Evolutionary conservation across 2,888 invertebrate species (phyloP).

Genomic region (Melanostoma mellinum): DNA sequence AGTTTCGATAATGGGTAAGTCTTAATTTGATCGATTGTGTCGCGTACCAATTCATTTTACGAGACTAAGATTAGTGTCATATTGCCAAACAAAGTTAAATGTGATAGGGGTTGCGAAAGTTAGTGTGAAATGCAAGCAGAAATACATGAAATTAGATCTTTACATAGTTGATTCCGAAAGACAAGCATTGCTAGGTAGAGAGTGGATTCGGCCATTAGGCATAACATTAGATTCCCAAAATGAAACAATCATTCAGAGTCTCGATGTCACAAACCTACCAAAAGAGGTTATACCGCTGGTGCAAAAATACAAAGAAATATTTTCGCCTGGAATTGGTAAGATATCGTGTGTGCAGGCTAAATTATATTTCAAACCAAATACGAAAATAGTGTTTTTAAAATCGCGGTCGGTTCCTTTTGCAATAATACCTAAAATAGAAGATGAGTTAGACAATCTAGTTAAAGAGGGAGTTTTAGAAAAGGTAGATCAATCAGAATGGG

Average conservation of each 20-base stretch:
- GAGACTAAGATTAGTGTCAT: constrained; percentile 20
- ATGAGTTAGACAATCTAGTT: constrained; percentile 10
- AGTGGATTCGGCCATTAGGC: constrained; percentile 22
- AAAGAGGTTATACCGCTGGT: constrained; percentile 4
- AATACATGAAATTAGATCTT: constrained; percentile 7
- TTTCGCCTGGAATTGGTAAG: constrained; percentile 10
- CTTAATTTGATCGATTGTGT: constrained; percentile 28
- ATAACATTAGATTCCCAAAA: not conserved
- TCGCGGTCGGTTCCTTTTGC: constrained; percentile 1
- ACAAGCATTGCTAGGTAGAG: constrained; percentile 3
- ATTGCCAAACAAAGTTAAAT: constrained; percentile 20
- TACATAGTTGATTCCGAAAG: constrained; percentile 16
- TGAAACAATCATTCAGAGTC: not conserved
- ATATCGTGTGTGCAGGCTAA: constrained; percentile 21
- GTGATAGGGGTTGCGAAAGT: constrained; percentile 3
- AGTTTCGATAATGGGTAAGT: too few species aligned
- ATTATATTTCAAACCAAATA: constrained; percentile 20
- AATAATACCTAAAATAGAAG: constrained; percentile 2
- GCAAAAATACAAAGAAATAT: constrained; percentile 1
- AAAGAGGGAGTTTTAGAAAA: constrained; percentile 13
- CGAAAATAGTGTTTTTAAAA: constrained; percentile 7
- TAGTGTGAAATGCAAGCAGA: constrained; percentile 2
- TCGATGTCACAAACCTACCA: not conserved
- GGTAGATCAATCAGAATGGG: constrained; percentile 10
- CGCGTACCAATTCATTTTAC: constrained; percentile 6